Percentiles rank a stretch among this genome's conserved stretches.
Conservation (phyloP, 2,888 invertebrate species). For the Acleris literana region DNA sequence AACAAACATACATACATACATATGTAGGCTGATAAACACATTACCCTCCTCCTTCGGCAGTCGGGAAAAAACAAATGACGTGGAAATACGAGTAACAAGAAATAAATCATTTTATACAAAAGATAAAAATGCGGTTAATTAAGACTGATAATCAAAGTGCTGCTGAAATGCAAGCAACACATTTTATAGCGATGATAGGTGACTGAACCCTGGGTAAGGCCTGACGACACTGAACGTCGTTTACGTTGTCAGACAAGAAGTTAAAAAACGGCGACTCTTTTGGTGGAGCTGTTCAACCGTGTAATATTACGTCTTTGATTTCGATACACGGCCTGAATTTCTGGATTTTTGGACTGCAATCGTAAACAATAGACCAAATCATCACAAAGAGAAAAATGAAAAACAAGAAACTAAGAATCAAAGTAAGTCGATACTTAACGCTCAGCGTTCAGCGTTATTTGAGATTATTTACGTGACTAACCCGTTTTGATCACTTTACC, state of each 20-base stretch:
- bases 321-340: constrained; percentile 31
- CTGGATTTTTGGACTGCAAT: constrained; percentile 24
- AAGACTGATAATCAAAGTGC: no score
- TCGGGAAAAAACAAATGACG: no score
- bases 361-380: constrained; percentile 5
- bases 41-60: no score
- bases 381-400: neutral
- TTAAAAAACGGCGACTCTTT: constrained; percentile 35
- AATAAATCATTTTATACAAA: no score
- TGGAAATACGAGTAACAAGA: no score
- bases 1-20: no score
- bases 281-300: constrained; percentile 42
- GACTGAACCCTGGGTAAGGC: constrained; percentile 21
- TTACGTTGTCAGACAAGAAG: constrained; percentile 16
- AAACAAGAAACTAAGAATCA: neutral
- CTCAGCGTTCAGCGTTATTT: neutral
- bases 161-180: no score
- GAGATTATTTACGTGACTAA: no score
- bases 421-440: neutral
- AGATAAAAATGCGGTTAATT: no score
- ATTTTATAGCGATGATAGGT: neutral
- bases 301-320: constrained; percentile 42
- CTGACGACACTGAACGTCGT: constrained; percentile 28
- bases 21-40: no score
- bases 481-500: no score